Conservation (phyloP, 2,113 vertebrate genomes). For the Castor canadensis region DNA sequence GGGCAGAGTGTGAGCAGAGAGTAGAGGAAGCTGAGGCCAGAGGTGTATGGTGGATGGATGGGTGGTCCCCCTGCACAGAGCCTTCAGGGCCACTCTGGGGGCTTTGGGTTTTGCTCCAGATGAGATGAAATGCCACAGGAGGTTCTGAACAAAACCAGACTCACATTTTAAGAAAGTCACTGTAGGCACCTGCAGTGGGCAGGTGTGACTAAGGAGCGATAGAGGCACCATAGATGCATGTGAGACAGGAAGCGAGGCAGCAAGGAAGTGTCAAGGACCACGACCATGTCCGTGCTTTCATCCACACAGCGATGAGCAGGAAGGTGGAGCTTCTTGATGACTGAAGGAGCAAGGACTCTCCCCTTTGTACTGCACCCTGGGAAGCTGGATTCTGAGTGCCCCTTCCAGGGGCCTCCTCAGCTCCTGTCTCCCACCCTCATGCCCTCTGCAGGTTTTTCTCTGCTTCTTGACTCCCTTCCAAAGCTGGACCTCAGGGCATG, state of each 20-base stretch:
- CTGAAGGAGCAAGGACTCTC: too few species aligned
- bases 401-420: background rate
- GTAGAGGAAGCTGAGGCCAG: background rate
- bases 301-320: background rate
- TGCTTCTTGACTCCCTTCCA: background rate
- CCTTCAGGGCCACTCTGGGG: background rate
- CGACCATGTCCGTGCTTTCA: background rate
- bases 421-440: fast-evolving
- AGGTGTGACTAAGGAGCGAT: too few species aligned
- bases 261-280: background rate
- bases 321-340: background rate
- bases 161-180: background rate
- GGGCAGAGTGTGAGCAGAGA: background rate
- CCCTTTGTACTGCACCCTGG: background rate
- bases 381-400: background rate
- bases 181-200: background rate
- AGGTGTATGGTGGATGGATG: fast-evolving
- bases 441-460: background rate
- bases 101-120: background rate
- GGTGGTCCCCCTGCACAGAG: background rate
- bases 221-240: background rate
- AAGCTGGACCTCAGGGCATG: background rate
- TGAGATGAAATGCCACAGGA: background rate
- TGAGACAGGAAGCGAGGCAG: background rate
- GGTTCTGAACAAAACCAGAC: background rate